Base-by-base conservation (phyloP, 92 coral and sea anemone species). In the Epizoanthus stellaris region DNA sequence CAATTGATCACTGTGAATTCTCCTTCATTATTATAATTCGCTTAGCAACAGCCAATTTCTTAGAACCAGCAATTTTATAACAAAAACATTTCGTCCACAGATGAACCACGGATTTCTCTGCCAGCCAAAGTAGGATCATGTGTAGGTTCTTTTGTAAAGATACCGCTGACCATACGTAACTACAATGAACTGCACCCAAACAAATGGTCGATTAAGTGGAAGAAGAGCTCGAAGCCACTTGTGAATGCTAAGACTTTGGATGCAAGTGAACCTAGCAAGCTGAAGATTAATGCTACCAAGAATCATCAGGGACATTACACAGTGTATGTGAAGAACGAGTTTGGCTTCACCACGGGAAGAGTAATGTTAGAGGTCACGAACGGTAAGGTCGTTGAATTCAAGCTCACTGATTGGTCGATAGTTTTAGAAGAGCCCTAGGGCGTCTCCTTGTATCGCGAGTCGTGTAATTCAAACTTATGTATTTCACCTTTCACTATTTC, bases 81-180 rank as follows among this genome's bases (percentile, higher is more conserved):
- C 56, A 11, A 52, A 52, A 52, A 12, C 15, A 10, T 4, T 43
- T 42, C 36, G 0, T 23, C 61, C 13, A 43, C 58, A 96, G 98
- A 85, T 49, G 96, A 94, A 39, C 98, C 98, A 62, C 84, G 76
- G 17, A 85, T 96, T 40, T 90, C 89, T 11, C 76, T 96, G 38
- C 89, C 98, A 8, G 82, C 82, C 14, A 61, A 72, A 14, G 88
- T 85, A 40, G 91, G 89, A 6, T 95, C 93, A 0, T 96, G 98
- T 76, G 43, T 25, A 21, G 62, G 73, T 4, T 79, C 73, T 2
- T 3, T 62, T 0, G 83, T 45, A 11, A 70, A 79, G 45, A 79
- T 79, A 79, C 83, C 83, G 62, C 45, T 79, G 83, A 79, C 83
- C 62, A 79, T 79, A 62, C 73, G 23, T 12, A 79, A 79, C 61